Percentiles rank a stretch among this genome's conserved stretches.
Evolutionary conservation across 2,888 invertebrate genomes (phyloP).

Genomic region (Drosophila paranaensis): DNA sequence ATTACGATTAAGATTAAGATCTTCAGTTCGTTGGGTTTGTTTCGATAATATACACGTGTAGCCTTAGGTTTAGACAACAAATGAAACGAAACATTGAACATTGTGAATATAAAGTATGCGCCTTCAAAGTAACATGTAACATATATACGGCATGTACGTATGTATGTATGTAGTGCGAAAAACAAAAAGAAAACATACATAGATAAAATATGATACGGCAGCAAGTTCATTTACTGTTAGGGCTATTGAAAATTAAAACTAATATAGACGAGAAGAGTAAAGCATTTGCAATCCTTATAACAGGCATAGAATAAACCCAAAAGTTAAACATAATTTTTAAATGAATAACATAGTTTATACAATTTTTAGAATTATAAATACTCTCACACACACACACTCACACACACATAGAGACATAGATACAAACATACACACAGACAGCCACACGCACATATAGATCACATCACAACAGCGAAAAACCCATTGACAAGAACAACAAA

Average conservation of each 20-base stretch:
- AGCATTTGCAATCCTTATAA: slow-evolving; percentile 71
- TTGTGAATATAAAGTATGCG: slow-evolving; percentile 83
- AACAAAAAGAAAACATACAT: slow-evolving; percentile 26
- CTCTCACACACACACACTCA: slow-evolving; percentile 30
- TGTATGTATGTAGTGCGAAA: slow-evolving; percentile 60
- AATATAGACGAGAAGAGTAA: slow-evolving; percentile 47
- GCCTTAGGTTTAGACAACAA: slow-evolving; percentile 58
- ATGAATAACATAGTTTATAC: slow-evolving; percentile 62
- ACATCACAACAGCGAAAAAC: slow-evolving; percentile 66
- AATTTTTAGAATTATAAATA: slow-evolving; percentile 63
- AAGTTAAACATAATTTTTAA: slow-evolving; percentile 81
- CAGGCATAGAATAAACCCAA: slow-evolving; percentile 67
- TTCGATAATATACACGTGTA: slow-evolving; percentile 59
- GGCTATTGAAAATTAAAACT: slow-evolving; percentile 47
- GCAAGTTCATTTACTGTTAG: slow-evolving; percentile 69
- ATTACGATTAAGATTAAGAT: slow-evolving; percentile 32
- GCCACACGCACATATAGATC: slow-evolving; percentile 32
- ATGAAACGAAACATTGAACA: slow-evolving; percentile 48
- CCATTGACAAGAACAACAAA: slow-evolving; percentile 70
- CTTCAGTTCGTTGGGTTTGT: slow-evolving; percentile 55
- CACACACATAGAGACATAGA: slow-evolving; percentile 18
- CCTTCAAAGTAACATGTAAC: slow-evolving; percentile 78
- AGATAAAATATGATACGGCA: slow-evolving; percentile 27
- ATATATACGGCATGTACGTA: slow-evolving; percentile 40
- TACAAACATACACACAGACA: slow-evolving; percentile 11